Evolutionary conservation across 2,888 invertebrate species (phyloP).

Genomic region (Agrochola litura): DNA sequence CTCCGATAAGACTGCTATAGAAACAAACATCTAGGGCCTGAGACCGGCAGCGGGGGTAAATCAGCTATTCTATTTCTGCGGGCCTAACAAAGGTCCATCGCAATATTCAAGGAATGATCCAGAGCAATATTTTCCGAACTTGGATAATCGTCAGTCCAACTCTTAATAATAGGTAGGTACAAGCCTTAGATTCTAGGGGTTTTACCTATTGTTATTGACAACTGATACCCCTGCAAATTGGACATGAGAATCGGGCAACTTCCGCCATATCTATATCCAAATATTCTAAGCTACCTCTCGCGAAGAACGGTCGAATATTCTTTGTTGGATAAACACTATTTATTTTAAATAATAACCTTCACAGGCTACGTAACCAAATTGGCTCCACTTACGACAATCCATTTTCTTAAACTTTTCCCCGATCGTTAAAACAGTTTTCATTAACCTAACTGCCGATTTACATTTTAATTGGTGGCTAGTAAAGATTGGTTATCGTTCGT

Average conservation of each 20-base stretch:
- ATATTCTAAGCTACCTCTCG: neutral
- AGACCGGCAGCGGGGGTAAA: no score
- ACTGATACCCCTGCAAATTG: neutral
- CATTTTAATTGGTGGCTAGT: conserved; percentile 56
- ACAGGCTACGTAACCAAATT: conserved; percentile 47
- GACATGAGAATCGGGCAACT: neutral
- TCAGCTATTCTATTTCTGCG: no score
- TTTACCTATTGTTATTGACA: neutral
- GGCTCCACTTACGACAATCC: conserved; percentile 39
- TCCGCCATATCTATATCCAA: neutral
- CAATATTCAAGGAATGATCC: no score
- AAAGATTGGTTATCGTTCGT: conserved; percentile 65
- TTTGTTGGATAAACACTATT: conserved; percentile 11
- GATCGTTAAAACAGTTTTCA: conserved; percentile 58
- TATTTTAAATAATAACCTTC: conserved; percentile 40
- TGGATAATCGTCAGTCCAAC: no score
- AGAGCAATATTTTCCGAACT: no score
- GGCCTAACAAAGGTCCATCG: no score
- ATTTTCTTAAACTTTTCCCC: conserved; percentile 61
- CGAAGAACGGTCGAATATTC: neutral
- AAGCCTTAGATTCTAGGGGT: no score
- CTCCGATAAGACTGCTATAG: neutral
- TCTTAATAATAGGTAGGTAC: no score
- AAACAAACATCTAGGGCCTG: neutral
- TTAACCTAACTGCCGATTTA: conserved; percentile 62